phyloP scores from a whole-genome alignment of 2,113 vertebrate species.

The Manacus vitellinus region DNA sequence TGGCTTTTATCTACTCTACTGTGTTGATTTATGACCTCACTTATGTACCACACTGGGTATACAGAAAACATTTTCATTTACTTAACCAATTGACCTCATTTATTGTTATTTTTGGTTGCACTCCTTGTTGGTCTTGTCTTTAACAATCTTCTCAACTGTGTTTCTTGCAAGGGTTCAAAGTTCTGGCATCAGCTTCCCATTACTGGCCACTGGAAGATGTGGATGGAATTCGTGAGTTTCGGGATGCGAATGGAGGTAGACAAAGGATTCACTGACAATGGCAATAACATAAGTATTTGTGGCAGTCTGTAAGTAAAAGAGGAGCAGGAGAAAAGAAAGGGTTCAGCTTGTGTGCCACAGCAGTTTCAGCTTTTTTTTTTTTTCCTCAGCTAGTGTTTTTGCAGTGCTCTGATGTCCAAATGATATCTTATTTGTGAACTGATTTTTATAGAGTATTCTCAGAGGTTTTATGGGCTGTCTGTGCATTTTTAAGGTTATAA shows the following conservation, averaged over 20 bases:
- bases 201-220: constrained; percentile 93
- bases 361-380: not conserved
- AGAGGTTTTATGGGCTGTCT: not conserved
- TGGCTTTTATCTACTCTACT: not conserved
- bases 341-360: not conserved
- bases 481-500: not conserved
- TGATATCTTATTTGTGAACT: not conserved
- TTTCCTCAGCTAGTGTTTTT: not conserved
- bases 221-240: constrained; percentile 89
- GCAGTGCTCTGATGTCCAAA: not conserved
- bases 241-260: constrained; percentile 85
- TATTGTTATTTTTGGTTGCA: not conserved
- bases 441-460: not conserved
- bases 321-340: not conserved
- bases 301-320: not conserved
- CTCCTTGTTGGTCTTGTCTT: not conserved
- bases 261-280: constrained; percentile 64
- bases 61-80: not conserved
- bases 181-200: constrained; percentile 89
- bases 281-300: constrained; percentile 75
- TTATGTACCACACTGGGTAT: not conserved
- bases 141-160: not conserved
- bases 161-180: constrained; percentile 83
- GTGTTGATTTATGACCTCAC: not conserved
- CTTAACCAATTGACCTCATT: not conserved